Base-by-base conservation (phyloP, 2,113 vertebrate species). In the Melanerpes aurifrons region DNA sequence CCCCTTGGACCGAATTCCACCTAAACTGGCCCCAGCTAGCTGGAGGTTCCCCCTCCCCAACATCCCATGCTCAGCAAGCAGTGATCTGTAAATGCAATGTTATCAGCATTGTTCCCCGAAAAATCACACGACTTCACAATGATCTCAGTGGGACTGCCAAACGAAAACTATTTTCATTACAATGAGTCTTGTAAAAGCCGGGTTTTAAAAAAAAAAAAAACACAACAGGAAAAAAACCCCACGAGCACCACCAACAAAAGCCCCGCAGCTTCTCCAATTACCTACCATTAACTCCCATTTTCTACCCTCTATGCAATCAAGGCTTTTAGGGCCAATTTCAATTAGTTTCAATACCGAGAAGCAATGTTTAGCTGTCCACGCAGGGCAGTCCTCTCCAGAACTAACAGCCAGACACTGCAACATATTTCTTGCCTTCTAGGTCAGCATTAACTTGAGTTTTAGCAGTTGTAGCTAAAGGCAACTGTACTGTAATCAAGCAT, bases 211-310 rank as follows among this genome's bases (percentile, higher is more conserved):
- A 8, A 20, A 4, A 50, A 18, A 45, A 29, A 64, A 89, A 71
- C n/a, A n/a, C n/a, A n/a, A 15, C 15, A 35, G 35, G 35, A 37
- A 40, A 47, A 87, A 74, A 64, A 79, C 57, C 4, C 12, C 58
- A 45, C 15, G 11, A 96, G 73, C 87, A 91, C 71, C 66, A 57
- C 53, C 47, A 54, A 10, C 17, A 67, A 70, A 90, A 76, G 50
- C 1, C 50, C 18, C 43, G 29, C 70, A 75, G 86, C 94, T 70
- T 95, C 71, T 91, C 92, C 96, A 97, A 97, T 97, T 96, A 96
- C 77, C 93, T 88, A 66, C 92, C 90, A 97, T 97, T 97, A 97
- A 94, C 94, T 94, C 94, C 67, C 92, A 79, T 87, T 94, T 95
- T 79, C 81, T 79, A 80, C 66, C 84, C 94, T 86, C 92, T 62